Evolutionary conservation across 2,888 invertebrate species (phyloP).

Genomic region (Vanessa cardui): DNA sequence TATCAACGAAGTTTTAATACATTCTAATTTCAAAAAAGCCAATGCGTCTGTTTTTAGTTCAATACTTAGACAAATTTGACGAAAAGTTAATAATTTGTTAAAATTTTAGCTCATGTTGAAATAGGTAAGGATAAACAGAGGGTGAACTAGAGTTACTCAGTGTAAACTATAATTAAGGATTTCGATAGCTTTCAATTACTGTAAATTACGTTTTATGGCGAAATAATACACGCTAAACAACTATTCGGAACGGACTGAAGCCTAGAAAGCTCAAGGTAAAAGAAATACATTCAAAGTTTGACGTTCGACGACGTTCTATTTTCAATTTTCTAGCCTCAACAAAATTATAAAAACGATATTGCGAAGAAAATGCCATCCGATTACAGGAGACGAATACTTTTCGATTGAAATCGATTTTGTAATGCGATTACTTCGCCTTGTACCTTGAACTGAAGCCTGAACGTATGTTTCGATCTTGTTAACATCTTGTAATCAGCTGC

Average conservation of each 20-base stretch:
- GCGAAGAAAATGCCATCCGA: constrained; percentile 19
- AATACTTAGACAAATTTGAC: too few species aligned
- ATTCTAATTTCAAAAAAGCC: too few species aligned
- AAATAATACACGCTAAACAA: neutral
- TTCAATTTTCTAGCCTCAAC: constrained; percentile 3
- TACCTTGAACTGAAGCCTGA: constrained; percentile 21
- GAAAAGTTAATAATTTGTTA: too few species aligned
- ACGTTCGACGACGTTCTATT: constrained; percentile 8
- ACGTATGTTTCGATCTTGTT: constrained; percentile 26
- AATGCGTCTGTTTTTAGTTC: too few species aligned
- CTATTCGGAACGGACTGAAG: neutral
- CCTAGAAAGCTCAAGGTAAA: constrained; percentile 3
- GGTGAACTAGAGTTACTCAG: too few species aligned
- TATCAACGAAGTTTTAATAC: too few species aligned
- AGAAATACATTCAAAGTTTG: neutral
- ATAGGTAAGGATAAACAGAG: too few species aligned
- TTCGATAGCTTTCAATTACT: neutral
- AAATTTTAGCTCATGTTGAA: too few species aligned
- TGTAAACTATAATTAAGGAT: too few species aligned
- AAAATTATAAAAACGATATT: constrained; percentile 20
- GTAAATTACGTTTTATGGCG: neutral
- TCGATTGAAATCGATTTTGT: constrained; percentile 33
- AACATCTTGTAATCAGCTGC: constrained; percentile 24
- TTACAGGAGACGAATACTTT: constrained; percentile 24
- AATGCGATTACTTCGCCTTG: constrained; percentile 26